phyloP scores from a whole-genome alignment of 1,140 invertebrate species.

The Heliothis subflexa region DNA sequence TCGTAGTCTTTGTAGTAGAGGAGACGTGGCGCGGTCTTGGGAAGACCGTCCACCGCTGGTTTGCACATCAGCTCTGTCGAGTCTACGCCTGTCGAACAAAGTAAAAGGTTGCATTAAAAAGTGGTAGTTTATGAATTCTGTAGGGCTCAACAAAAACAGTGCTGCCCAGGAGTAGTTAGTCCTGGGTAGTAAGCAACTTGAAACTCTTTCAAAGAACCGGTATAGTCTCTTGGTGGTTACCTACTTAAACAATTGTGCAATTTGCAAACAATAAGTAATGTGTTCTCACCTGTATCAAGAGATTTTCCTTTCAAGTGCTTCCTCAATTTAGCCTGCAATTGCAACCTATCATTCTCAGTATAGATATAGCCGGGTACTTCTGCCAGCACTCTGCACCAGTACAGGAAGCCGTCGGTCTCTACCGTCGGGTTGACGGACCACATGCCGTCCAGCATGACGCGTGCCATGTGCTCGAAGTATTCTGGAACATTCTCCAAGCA shows the following conservation, averaged over 20 bases:
- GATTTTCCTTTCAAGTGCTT: constrained; percentile 64
- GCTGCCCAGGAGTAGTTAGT: too few relatives aligned
- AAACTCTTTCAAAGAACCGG: too few relatives aligned
- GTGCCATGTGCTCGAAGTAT: constrained; percentile 83
- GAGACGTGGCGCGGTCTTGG: constrained; percentile 47
- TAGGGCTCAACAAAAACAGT: too few relatives aligned
- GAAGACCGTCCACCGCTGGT: constrained; percentile 61
- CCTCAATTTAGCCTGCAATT: constrained; percentile 58
- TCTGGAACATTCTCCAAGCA: constrained; percentile 80
- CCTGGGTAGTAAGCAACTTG: too few relatives aligned
- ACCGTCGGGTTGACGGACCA: constrained; percentile 77
- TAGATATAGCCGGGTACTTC: constrained; percentile 78
- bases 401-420: constrained; percentile 67
- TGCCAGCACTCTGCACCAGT: constrained; percentile 65
- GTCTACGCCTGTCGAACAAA: constrained; percentile 66
- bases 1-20: constrained; percentile 68
- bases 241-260: not conserved
- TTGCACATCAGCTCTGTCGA: constrained; percentile 59
- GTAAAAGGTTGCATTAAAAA: not conserved
- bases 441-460: constrained; percentile 81
- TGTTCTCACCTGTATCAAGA: constrained; percentile 67
- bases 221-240: too few relatives aligned
- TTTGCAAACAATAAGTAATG: not conserved
- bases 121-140: not conserved
- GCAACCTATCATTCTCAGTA: constrained; percentile 66